phyloP scores from a whole-genome alignment of 2,797 vertebrate species.

The Bovichtus diacanthus region DNA sequence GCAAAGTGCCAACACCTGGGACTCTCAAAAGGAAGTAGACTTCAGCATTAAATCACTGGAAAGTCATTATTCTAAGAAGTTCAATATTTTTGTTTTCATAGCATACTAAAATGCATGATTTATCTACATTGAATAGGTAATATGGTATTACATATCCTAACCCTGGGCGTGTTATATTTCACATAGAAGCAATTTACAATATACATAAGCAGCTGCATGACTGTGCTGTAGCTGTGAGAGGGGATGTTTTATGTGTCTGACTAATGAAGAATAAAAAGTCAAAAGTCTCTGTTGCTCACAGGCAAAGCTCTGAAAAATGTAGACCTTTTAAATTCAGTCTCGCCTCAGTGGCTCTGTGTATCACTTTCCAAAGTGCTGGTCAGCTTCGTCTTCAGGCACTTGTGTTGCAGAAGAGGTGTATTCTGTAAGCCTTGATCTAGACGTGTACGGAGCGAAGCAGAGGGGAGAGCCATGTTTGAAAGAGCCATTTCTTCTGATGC shows the following conservation, averaged over 20 bases:
- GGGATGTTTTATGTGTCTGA: constrained; percentile 46
- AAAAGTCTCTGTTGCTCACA: constrained; percentile 45
- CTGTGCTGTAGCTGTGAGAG: constrained; percentile 25
- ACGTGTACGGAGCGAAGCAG: constrained; percentile 34
- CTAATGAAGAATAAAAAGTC: constrained; percentile 61
- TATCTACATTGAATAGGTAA: constrained; percentile 68
- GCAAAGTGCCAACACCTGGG: constrained; percentile 85
- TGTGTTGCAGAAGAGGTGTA: constrained; percentile 59
- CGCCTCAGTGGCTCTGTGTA: constrained; percentile 55
- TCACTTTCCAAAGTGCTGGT: constrained; percentile 74
- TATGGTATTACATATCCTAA: constrained; percentile 56
- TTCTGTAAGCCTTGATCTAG: constrained; percentile 62
- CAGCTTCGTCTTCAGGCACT: constrained; percentile 75
- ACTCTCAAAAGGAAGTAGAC: constrained; percentile 78
- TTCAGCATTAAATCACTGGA: constrained; percentile 80
- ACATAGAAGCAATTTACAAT: constrained; percentile 59
- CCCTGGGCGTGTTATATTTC: constrained; percentile 63
- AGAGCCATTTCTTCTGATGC: constrained; percentile 70
- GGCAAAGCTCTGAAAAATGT: constrained; percentile 53
- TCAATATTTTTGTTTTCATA: constrained; percentile 73
- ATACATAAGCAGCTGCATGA: constrained; percentile 47
- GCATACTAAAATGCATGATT: constrained; percentile 72
- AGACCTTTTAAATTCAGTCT: constrained; percentile 59
- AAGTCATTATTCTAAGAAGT: constrained; percentile 83
- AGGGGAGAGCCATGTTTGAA: constrained; percentile 62